Percentiles rank a stretch among this genome's conserved stretches.
Conservation (phyloP, 92 coral and sea anemone genomes). For the Palythoa grandis region DNA sequence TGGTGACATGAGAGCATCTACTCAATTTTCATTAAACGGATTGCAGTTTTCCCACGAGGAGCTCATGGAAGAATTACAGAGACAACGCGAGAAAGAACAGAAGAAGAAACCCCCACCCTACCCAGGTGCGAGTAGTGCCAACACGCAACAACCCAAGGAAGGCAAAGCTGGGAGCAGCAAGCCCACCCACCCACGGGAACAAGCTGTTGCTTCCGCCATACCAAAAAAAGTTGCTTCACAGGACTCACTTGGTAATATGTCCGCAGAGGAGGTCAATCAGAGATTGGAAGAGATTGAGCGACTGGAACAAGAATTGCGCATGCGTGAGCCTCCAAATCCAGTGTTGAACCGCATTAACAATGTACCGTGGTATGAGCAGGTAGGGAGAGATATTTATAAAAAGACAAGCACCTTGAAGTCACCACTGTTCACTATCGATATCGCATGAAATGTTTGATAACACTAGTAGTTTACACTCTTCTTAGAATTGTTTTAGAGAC, state of each 20-base stretch:
- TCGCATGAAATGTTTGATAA: no score
- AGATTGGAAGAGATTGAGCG: constrained; percentile 44
- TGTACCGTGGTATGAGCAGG: constrained; percentile 93
- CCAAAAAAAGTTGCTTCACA: constrained; percentile 33
- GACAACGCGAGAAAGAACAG: constrained; percentile 27
- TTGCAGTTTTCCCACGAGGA: constrained; percentile 25
- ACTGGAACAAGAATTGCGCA: constrained; percentile 43
- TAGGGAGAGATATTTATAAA: not conserved
- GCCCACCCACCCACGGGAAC: not conserved
- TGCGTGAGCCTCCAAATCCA: constrained; percentile 54
- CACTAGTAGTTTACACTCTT: no score
- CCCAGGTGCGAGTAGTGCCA: constrained; percentile 10
- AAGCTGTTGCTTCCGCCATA: constrained; percentile 3
- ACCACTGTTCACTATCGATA: no score
- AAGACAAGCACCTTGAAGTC: no score
- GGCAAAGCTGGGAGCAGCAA: not conserved
- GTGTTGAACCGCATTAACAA: constrained; percentile 70
- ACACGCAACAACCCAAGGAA: not conserved
- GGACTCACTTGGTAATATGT: constrained; percentile 43
- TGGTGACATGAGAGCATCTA: not conserved
- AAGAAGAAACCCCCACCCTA: constrained; percentile 46
- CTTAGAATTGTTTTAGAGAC: no score
- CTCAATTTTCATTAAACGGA: no score
- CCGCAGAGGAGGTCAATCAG: constrained; percentile 46
- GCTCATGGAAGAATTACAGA: constrained; percentile 35